Evolutionary conservation across 2,888 invertebrate species (phyloP), one percentile per base, ranked within the genome.

Genomic region (Poecilobothrus nobilitatus): DNA sequence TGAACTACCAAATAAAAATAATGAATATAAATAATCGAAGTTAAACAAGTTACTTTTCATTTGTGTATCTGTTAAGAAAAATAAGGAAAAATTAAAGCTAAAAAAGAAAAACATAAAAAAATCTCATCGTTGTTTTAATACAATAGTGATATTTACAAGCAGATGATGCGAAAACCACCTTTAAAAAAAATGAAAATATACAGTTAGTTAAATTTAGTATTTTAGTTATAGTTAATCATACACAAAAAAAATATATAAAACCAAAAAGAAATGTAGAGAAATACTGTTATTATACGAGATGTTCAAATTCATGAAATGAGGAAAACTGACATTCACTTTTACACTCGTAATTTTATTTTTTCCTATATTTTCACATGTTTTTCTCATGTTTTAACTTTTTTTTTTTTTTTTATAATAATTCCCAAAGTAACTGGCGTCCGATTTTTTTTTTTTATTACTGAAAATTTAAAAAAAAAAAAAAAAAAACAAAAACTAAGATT

Each of bases 241-340:
- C 7, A 37, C 37, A 53, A 53, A 53, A 53, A 41, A 41, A 41
- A 41, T 6, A 41, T 8, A 41, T 5, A 37, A 3, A 37, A 37
- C 6, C 10, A 37, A 37, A 53, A 53, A 53, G 6, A 53, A 53
- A 5, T 27, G 5, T 27, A 27, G 27, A 5, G 18, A 18, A 53
- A 53, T 12, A 53, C 53, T 3, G 53, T 53, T 53, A 53, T 53
- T 53, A 6, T 53, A 18, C 41, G 5, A 12, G 8, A 37, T 37
- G 53, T 53, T 53, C 53, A 53, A 53, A n/a, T 18, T 53, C 12
- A 53, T 15, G 53, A 53, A 53, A 53, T n/a, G 18, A 53, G 53
- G 53, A 53, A 53, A 53, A 53, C 53, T 53, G 53, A 18, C 53
- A 53, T 53, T 53, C 53, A 53, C 53, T 53, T 53, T 53, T 53